Evolutionary conservation across 2,797 vertebrate species (phyloP).

Genomic region (Xyrichtys novacula): DNA sequence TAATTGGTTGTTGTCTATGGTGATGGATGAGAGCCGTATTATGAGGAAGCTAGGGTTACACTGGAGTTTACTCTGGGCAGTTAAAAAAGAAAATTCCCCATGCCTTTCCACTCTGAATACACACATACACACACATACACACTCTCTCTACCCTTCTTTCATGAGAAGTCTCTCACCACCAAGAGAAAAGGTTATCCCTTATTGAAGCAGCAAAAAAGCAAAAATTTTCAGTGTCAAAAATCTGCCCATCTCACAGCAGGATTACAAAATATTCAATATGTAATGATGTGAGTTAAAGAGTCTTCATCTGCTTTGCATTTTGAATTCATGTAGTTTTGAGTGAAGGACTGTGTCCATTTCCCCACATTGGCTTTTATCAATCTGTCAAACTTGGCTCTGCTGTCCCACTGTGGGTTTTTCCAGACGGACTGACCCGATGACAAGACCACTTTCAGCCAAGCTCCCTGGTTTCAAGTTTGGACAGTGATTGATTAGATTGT

Average conservation of each 20-base stretch:
- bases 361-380: not conserved
- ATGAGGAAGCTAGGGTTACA: constrained; percentile 72
- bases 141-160: constrained; percentile 1
- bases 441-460: constrained; percentile 3
- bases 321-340: no score
- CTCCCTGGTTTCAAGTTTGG: constrained; percentile 9
- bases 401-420: not conserved
- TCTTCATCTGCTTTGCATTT: not conserved
- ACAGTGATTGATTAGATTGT: constrained; percentile 31
- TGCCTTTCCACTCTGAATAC: constrained; percentile 16
- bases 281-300: not conserved
- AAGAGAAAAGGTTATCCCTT: constrained; percentile 22
- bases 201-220: constrained; percentile 2
- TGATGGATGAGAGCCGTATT: constrained; percentile 83
- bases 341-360: no score
- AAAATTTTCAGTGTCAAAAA: not conserved
- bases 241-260: not conserved
- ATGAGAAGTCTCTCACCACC: constrained; percentile 32
- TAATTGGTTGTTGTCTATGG: constrained; percentile 84
- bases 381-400: not conserved
- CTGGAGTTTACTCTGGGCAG: constrained; percentile 66
- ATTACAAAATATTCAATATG: not conserved
- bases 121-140: constrained; percentile 7
- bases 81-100: constrained; percentile 43
- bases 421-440: constrained; percentile 5